These are phyloP conservation scores for Telmatherina bonti DNA, from an alignment of 2,797 vertebrate species.

Conservation along the genomic window DNA sequence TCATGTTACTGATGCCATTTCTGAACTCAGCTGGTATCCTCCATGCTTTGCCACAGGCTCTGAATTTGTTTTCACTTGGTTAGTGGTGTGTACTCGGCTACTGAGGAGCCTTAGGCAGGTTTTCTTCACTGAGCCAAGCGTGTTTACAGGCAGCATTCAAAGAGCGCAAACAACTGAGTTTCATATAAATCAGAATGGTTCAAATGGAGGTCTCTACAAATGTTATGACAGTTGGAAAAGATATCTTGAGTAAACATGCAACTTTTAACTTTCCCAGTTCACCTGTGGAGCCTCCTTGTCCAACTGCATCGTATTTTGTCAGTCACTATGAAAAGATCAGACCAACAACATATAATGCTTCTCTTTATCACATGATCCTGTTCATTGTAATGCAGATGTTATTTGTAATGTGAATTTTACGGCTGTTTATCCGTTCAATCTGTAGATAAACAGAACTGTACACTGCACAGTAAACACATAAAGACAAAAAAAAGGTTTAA, in stretches of 20 bases:
- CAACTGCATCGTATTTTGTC: too few relatives aligned
- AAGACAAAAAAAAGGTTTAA: too few relatives aligned
- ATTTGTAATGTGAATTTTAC: too few relatives aligned
- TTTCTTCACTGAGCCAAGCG: background rate
- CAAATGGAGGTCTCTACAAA: background rate
- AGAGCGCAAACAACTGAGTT: background rate
- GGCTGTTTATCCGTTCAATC: too few relatives aligned
- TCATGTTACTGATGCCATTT: background rate
- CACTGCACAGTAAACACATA: too few relatives aligned
- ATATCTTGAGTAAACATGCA: background rate
- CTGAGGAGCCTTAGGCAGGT: background rate
- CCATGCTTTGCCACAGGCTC: background rate
- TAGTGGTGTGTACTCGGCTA: background rate
- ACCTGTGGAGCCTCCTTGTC: background rate
- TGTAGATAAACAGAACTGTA: too few relatives aligned
- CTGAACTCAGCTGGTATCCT: background rate
- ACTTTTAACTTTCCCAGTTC: background rate
- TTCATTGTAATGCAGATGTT: background rate
- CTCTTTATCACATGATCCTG: background rate
- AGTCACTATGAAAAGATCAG: background rate
- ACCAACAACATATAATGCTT: too few relatives aligned
- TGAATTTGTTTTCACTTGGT: conserved; percentile 1
- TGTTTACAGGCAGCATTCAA: background rate
- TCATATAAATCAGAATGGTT: background rate
- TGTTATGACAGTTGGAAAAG: background rate